phyloP scores from a whole-genome alignment of 2,113 vertebrate genomes.

The Polypterus senegalus region DNA sequence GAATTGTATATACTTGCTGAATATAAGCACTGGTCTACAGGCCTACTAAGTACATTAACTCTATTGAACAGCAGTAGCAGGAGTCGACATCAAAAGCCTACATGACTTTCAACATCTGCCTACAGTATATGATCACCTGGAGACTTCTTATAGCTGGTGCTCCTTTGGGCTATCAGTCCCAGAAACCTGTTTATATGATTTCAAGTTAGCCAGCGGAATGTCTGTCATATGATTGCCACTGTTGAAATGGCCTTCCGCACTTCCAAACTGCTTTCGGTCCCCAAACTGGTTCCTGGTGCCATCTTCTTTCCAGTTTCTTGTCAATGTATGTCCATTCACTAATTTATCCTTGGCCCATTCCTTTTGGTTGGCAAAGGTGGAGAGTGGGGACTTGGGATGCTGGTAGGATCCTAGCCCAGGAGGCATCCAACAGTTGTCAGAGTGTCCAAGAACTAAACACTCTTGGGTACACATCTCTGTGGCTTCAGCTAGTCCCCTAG shows the following conservation, averaged over 20 bases:
- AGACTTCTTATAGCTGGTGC: conserved; percentile 82
- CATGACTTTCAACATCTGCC: conserved; percentile 26
- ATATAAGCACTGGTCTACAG: conserved; percentile 73
- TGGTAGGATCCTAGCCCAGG: conserved; percentile 76
- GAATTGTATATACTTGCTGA: conserved; percentile 65
- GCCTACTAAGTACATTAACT: conserved; percentile 73
- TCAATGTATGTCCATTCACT: conserved; percentile 90
- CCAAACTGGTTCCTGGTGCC: conserved; percentile 82
- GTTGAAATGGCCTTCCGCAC: conserved; percentile 79
- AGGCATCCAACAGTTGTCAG: conserved; percentile 99
- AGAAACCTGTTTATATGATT: conserved; percentile 79
- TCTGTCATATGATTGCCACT: conserved; percentile 75
- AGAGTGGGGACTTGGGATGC: conserved; percentile 85
- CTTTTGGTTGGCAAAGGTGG: conserved; percentile 79
- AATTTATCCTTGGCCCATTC: conserved; percentile 96
- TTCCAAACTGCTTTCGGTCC: conserved; percentile 85
- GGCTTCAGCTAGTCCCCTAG: conserved; percentile 87
- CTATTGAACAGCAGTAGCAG: conserved; percentile 67
- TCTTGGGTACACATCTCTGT: conserved; percentile 98
- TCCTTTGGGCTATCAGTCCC: conserved; percentile 87
- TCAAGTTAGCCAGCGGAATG: conserved; percentile 91
- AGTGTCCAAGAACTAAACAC: conserved; percentile 90
- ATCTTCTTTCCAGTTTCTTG: conserved; percentile 89
- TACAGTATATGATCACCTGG: conserved; percentile 45
- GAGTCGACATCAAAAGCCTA: conserved; percentile 47